Conservation (phyloP, 2,888 invertebrate species). For the Andrena chrysosceles region DNA sequence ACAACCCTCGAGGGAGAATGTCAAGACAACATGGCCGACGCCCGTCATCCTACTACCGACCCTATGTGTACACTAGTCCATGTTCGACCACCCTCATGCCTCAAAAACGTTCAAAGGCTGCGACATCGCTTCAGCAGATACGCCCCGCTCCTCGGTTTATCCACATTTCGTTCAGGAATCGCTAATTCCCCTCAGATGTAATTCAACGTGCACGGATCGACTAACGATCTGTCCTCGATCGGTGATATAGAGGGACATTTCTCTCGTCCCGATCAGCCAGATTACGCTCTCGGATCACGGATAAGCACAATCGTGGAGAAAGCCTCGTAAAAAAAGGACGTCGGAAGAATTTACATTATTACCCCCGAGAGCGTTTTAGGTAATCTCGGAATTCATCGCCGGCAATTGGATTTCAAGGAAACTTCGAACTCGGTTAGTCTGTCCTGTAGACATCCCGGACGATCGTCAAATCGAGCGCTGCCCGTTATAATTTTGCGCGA, state of each 20-base stretch:
- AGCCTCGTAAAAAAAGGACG: slow-evolving; percentile 66
- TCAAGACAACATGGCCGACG: slow-evolving; percentile 85
- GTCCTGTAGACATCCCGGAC: neutral
- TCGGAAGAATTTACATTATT: slow-evolving; percentile 68
- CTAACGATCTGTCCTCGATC: slow-evolving; percentile 17
- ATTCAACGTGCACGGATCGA: slow-evolving; percentile 6
- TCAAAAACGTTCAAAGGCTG: slow-evolving; percentile 77
- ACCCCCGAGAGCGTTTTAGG: slow-evolving; percentile 65
- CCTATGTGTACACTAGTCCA: slow-evolving; percentile 81
- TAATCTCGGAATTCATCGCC: slow-evolving; percentile 68
- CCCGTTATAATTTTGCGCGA: slow-evolving; percentile 23
- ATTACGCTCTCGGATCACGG: slow-evolving; percentile 68
- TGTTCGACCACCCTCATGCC: slow-evolving; percentile 74
- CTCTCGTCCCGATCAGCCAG: slow-evolving; percentile 31
- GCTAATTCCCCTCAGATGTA: slow-evolving; percentile 1
- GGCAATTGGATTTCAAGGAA: slow-evolving; percentile 67
- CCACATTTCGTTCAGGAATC: slow-evolving; percentile 5
- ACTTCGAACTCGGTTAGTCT: slow-evolving; percentile 18
- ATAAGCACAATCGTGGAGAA: slow-evolving; percentile 63
- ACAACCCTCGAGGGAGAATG: slow-evolving; percentile 83
- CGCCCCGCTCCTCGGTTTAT: slow-evolving; percentile 22
- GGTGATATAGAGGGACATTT: neutral
- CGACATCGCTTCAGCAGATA: slow-evolving; percentile 42
- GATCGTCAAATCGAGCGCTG: slow-evolving; percentile 1
- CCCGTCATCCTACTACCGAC: slow-evolving; percentile 82